Conservation (phyloP, 2,888 invertebrate genomes). For the Selenia dentaria region DNA sequence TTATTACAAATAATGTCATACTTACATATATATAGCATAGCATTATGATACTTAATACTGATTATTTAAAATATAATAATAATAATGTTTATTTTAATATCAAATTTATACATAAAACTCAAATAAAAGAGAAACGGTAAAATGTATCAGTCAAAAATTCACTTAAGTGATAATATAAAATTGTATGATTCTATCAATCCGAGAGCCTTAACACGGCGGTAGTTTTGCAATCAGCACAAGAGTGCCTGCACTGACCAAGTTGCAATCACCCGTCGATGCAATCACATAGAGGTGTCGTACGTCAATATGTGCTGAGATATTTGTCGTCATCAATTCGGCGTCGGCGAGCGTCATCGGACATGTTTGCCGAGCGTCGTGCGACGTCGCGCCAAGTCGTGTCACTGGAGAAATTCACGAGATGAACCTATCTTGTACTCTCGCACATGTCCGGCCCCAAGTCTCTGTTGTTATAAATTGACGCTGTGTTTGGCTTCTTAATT, state of each 20-base stretch:
- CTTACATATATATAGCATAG: too few relatives aligned
- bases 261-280: slow-evolving; percentile 17
- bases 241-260: slow-evolving; percentile 1
- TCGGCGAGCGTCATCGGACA: slow-evolving; percentile 52
- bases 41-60: too few relatives aligned
- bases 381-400: slow-evolving; percentile 52
- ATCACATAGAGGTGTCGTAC: slow-evolving; percentile 18
- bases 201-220: too few relatives aligned
- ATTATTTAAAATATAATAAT: too few relatives aligned
- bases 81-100: too few relatives aligned
- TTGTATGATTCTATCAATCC: too few relatives aligned
- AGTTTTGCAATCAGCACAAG: slow-evolving; percentile 8
- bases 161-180: too few relatives aligned
- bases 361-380: slow-evolving; percentile 51
- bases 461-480: slow-evolving; percentile 76
- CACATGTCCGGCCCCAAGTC: slow-evolving; percentile 48
- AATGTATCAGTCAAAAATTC: too few relatives aligned
- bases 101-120: too few relatives aligned
- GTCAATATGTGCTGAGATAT: slow-evolving; percentile 45
- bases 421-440: slow-evolving; percentile 51
- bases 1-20: too few relatives aligned
- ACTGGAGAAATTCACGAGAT: slow-evolving; percentile 66
- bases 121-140: too few relatives aligned
- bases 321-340: slow-evolving; percentile 62
- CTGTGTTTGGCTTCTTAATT: slow-evolving; percentile 63